Evolutionary conservation across 2,797 vertebrate species (phyloP).

Genomic region (Eulemur albifrons): DNA sequence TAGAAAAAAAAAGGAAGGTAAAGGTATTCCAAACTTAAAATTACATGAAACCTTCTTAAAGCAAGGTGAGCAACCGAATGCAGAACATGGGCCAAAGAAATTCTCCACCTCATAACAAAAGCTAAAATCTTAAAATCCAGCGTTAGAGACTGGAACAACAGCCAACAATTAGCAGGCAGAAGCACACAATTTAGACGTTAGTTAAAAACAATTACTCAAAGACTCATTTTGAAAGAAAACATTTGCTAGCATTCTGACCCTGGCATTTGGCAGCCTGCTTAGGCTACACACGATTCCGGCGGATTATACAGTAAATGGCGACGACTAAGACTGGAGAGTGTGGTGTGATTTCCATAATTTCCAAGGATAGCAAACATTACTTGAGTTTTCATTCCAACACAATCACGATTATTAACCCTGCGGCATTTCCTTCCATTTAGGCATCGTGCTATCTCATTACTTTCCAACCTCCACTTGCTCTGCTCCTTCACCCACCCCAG

Average conservation of each 20-base stretch:
- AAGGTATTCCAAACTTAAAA: neutral
- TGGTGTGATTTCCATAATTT: constrained; percentile 11
- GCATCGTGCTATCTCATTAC: neutral
- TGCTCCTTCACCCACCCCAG: constrained; percentile 24
- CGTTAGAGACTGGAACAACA: neutral
- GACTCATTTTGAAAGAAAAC: neutral
- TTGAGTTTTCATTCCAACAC: constrained; percentile 13
- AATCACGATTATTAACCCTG: neutral
- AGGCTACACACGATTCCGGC: fast-evolving
- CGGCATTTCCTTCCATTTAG: neutral
- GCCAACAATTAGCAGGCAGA: neutral
- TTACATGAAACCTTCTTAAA: neutral
- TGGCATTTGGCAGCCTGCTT: neutral
- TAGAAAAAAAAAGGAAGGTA: neutral
- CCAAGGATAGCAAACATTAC: neutral
- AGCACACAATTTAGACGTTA: neutral
- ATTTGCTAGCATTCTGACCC: neutral
- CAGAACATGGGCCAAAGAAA: neutral
- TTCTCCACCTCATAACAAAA: too few species aligned
- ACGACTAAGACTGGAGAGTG: neutral
- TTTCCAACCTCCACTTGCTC: neutral
- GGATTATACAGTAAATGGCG: neutral
- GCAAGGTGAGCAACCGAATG: neutral
- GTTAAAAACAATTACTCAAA: neutral
- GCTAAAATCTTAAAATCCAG: neutral